A percentile compares a stretch with the other conserved stretches of the same genome.
Evolutionary conservation across 2,113 vertebrate species (phyloP).

Genomic region (Neodon shergylaensis): DNA sequence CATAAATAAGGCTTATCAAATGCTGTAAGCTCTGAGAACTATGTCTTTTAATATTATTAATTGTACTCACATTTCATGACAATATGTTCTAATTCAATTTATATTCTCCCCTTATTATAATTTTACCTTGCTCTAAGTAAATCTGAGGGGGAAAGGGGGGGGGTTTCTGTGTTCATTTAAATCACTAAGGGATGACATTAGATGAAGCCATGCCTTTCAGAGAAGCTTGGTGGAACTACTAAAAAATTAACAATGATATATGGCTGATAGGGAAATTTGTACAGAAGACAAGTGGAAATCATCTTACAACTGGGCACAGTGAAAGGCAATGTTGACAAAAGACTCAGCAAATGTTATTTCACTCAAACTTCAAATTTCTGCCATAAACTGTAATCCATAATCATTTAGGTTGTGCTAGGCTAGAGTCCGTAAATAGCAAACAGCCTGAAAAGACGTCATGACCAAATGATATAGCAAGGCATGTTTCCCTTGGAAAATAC

Average conservation of each 20-base stretch:
- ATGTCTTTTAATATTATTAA: conserved; percentile 9
- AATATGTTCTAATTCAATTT: not conserved
- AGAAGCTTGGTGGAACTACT: not conserved
- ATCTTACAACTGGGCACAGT: not conserved
- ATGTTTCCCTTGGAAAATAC: not conserved
- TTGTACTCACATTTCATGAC: not conserved
- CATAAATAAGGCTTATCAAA: not conserved
- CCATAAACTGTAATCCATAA: not conserved
- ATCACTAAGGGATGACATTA: not conserved
- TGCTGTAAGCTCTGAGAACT: not conserved
- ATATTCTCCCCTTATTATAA: not conserved
- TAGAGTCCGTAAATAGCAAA: not conserved
- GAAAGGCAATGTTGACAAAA: not conserved
- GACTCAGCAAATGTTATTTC: not conserved
- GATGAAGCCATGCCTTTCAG: not conserved
- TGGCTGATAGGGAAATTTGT: not conserved
- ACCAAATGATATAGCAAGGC: not conserved
- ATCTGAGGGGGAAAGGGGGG: not conserved
- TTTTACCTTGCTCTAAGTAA: not conserved
- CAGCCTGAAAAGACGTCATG: not conserved
- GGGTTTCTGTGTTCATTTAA: not conserved
- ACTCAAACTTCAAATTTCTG: not conserved
- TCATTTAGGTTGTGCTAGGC: not conserved
- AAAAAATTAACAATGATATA: not conserved
- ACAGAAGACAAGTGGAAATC: not conserved